These are phyloP conservation scores for Coreius guichenoti DNA, from an alignment of 2,797 vertebrate genomes.

Conservation along the genomic window DNA sequence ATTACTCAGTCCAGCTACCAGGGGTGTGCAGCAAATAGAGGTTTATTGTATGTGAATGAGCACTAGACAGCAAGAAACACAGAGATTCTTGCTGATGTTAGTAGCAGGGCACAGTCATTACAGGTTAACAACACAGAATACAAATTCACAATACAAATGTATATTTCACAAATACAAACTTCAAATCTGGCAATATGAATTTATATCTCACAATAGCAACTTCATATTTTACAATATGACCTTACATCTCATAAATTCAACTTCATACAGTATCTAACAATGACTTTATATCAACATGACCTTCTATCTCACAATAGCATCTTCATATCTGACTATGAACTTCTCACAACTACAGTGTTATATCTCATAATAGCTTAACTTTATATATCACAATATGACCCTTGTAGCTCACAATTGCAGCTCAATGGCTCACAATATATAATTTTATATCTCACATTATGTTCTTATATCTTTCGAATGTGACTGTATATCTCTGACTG, in stretches of 20 bases:
- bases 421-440: background rate
- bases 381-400: background rate
- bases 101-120: background rate
- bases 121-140: constrained; percentile 1
- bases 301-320: background rate
- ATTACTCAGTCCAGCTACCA: constrained; percentile 41
- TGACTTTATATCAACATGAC: background rate
- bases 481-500: background rate
- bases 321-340: background rate
- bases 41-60: constrained; percentile 13
- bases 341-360: background rate
- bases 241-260: background rate
- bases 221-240: background rate
- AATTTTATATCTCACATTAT: background rate
- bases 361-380: background rate
- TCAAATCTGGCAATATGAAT: background rate
- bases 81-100: background rate
- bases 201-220: background rate
- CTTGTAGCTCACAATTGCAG: background rate
- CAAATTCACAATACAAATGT: background rate
- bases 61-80: background rate
- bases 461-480: background rate
- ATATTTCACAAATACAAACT: background rate
- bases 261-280: background rate
- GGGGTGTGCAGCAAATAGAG: constrained; percentile 32